Evolutionary conservation across 2,797 vertebrate genomes (phyloP).

Genomic region (Pseudocheirus occidentalis): DNA sequence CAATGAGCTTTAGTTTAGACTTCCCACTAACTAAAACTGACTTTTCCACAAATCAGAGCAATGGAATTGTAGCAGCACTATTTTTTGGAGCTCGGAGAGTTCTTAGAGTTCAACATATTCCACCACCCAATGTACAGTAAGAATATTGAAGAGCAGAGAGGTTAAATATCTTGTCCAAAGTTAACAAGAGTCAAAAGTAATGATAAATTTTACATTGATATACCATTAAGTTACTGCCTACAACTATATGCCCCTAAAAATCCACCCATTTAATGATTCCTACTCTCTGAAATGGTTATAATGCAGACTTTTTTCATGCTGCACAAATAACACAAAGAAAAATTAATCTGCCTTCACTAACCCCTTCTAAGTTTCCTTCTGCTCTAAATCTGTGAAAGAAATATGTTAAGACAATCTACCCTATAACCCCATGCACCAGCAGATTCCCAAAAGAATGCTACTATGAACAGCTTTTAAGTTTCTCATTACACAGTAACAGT

Average conservation of each 20-base stretch:
- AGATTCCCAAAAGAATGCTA: no score
- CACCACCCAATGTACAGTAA: neutral
- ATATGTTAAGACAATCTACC: neutral
- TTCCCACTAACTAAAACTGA: conserved; percentile 71
- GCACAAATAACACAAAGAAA: conserved; percentile 55
- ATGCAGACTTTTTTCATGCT: conserved; percentile 41
- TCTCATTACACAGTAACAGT: no score
- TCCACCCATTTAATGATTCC: neutral
- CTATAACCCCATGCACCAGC: no score
- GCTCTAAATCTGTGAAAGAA: neutral
- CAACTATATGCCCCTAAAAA: neutral
- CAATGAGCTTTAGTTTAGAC: conserved; percentile 61
- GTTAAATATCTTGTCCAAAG: conserved; percentile 56
- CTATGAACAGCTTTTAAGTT: no score
- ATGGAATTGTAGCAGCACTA: conserved; percentile 57
- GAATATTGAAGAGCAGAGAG: conserved; percentile 50
- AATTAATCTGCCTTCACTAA: conserved; percentile 66
- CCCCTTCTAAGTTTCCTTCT: neutral
- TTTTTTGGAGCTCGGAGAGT: conserved; percentile 54
- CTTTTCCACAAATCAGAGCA: conserved; percentile 48
- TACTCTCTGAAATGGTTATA: conserved; percentile 3
- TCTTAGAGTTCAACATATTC: conserved; percentile 45
- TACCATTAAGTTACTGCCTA: neutral
- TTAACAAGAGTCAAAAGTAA: conserved; percentile 40
- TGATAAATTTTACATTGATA: conserved; percentile 8